A percentile compares a stretch with the other conserved stretches of the same genome.
These are phyloP conservation scores for Callorhinus ursinus DNA, from an alignment of 2,113 vertebrate genomes.

Conservation along the genomic window DNA sequence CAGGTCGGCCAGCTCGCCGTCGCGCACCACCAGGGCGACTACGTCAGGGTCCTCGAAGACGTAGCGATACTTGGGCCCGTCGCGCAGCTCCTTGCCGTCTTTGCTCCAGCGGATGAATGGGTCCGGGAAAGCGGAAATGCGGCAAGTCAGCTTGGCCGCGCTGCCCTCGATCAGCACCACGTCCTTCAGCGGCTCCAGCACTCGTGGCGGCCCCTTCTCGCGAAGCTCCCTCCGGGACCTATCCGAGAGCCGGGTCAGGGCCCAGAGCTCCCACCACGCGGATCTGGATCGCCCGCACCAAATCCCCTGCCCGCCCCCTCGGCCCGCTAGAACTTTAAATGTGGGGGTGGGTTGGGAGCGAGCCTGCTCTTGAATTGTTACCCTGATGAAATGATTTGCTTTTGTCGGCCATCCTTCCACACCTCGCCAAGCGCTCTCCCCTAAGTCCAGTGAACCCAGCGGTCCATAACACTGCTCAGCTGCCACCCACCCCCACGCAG, in stretches of 20 bases:
- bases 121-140: conserved; percentile 83
- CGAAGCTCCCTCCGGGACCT: conserved; percentile 80
- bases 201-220: conserved; percentile 82
- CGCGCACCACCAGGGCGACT: conserved; percentile 81
- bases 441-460: background rate
- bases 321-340: background rate
- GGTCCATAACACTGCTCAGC: background rate
- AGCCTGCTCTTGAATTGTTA: background rate
- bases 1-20: conserved; percentile 80
- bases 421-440: background rate
- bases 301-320: background rate
- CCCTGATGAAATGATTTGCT: background rate
- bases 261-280: background rate
- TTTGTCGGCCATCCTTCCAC: background rate
- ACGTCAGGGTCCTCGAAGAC: conserved; percentile 85
- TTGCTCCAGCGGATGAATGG: conserved; percentile 85
- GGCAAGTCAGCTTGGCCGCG: conserved; percentile 81
- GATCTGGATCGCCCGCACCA: background rate
- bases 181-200: conserved; percentile 85
- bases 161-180: conserved; percentile 84
- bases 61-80: conserved; percentile 83
- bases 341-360: background rate
- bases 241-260: background rate
- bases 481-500: background rate
- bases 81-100: conserved; percentile 81